These are phyloP conservation scores for Amphiprion percula DNA, from an alignment of 2,113 vertebrate species.

Conservation along the genomic window DNA sequence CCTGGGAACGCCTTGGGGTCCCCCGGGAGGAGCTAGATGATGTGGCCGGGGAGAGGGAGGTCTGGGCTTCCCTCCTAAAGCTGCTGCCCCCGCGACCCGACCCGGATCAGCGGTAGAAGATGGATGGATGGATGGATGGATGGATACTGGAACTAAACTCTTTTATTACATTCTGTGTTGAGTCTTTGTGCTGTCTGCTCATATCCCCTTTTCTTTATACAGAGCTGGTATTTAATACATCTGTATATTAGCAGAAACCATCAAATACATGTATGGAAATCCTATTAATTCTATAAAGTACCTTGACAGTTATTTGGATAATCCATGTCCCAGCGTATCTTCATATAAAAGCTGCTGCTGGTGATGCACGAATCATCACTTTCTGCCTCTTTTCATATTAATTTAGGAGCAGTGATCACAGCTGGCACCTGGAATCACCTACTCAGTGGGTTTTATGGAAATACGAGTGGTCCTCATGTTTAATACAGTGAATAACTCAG, in stretches of 20 bases:
- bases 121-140: too few relatives aligned
- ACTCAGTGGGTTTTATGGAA: constrained; percentile 20
- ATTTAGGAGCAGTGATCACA: constrained; percentile 24
- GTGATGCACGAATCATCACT: background rate
- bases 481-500: constrained; percentile 23
- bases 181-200: too few relatives aligned
- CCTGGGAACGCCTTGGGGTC: too few relatives aligned
- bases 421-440: constrained; percentile 15
- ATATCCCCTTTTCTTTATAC: too few relatives aligned
- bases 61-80: too few relatives aligned
- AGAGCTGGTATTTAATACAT: background rate
- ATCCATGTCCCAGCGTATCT: background rate
- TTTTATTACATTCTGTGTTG: background rate
- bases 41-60: too few relatives aligned
- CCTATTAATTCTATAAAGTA: background rate
- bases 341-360: background rate
- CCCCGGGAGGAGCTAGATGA: too few relatives aligned
- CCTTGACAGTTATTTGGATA: background rate
- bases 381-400: constrained; percentile 1
- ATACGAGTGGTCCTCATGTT: constrained; percentile 12
- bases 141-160: background rate
- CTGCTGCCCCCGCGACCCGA: too few relatives aligned
- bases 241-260: background rate
- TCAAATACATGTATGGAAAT: background rate
- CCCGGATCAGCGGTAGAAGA: too few relatives aligned